Evolutionary conservation across 2,888 invertebrate genomes (phyloP).

Genomic region (Ephialtes manifestator): DNA sequence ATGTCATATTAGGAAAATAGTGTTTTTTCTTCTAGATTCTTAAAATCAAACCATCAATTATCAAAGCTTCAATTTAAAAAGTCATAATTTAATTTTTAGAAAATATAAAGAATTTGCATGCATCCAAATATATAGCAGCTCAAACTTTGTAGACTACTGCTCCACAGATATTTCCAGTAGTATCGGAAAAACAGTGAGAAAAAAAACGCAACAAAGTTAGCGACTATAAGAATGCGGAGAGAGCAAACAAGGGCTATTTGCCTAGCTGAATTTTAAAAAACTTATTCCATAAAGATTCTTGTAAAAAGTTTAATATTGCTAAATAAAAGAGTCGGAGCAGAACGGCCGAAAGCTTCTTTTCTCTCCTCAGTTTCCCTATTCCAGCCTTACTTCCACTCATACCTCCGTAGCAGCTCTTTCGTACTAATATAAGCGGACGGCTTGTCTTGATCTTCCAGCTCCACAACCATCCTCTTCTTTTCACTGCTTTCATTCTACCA

Average conservation of each 20-base stretch:
- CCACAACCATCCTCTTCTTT: conserved; percentile 19
- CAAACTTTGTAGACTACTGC: background rate
- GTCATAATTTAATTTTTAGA: background rate
- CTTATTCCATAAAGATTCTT: conserved; percentile 81
- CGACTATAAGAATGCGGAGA: conserved; percentile 30
- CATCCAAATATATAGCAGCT: background rate
- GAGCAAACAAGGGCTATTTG: conserved; percentile 56
- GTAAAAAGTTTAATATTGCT: conserved; percentile 82
- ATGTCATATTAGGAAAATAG: background rate
- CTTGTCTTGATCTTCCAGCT: conserved; percentile 70
- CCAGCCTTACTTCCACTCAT: conserved; percentile 12
- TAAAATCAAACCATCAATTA: too few relatives aligned
- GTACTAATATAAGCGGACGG: conserved; percentile 67
- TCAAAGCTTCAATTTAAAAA: background rate
- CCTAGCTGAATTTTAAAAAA: conserved; percentile 75
- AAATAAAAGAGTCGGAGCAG: conserved; percentile 76
- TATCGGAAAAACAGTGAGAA: conserved; percentile 3
- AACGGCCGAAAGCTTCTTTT: conserved; percentile 66
- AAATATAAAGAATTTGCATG: background rate
- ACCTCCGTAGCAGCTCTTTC: conserved; percentile 15
- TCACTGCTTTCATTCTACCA: conserved; percentile 30
- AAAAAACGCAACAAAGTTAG: background rate
- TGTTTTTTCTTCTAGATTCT: background rate
- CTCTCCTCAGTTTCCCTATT: conserved; percentile 26
- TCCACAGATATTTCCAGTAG: background rate